Base-by-base conservation (phyloP, 2,113 vertebrate species). In the Erythrocercus mccallii region DNA sequence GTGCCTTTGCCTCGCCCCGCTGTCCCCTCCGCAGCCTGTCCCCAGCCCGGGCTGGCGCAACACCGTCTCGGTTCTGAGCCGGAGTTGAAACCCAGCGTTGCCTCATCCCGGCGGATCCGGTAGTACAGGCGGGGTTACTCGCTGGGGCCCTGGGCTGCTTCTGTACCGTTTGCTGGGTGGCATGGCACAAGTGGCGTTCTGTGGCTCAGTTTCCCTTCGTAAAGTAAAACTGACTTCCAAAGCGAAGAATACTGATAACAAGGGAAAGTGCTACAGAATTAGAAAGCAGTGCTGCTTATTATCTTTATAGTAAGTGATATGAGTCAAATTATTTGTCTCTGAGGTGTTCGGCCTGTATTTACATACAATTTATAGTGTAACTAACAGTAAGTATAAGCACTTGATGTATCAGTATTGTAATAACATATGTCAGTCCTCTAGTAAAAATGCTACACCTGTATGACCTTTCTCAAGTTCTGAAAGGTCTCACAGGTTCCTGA, bases 11-110 rank as follows among this genome's bases (percentile, higher is more conserved):
- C 11, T 72, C 56, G 2, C 13, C 21, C 22, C 22, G 21, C 5
- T 25, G 23, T 7, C 6, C 30, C 18, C 28, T 27, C 47, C 35
- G 45, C 11, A 16, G 42, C 4, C 13, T 12, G 19, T 15, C 38
- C 47, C 11, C 22, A 6, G 90, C 27, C 65, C 7, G 56, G 64
- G 65, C 73, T 15, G 51, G 35, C 60, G 73, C 74, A 2, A 0
- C 42, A 1, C 4, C 3, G 6, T 4, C 20, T 27, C 6, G 31
- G 23, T 12, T 47, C 30, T 12, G 37, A 10, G 50, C 1, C 1
- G 31, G 25, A 21, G 38, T 16, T 1, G 3, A 50, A 60, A 16
- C 5, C 1, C 44, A 5, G 8, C 27, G 48, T 53, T 3, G 6
- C 22, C 24, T 47, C 35, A 12, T 33, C 1, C 1, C 25, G 45